Evolutionary conservation across 1,140 invertebrate species (phyloP), one percentile per base, ranked within the genome.

Genomic region (Tetramorium alpestre): DNA sequence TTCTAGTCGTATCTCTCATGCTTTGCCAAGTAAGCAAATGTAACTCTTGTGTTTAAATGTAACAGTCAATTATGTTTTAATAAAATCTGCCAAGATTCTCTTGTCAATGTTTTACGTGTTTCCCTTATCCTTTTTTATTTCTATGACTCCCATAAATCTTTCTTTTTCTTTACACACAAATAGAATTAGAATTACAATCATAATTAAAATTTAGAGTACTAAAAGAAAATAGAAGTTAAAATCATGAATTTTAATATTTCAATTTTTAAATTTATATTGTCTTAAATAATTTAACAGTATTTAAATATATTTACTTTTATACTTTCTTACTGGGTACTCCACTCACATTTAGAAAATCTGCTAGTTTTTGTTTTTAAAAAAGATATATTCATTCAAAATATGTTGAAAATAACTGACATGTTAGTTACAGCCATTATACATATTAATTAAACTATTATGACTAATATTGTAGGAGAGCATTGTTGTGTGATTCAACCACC

Each of bases 41-140:
- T 91, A 90, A 92, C 78, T 92, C 82, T 86, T 92, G 81, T 92
- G 91, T 92, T 69, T 92, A 90, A 87, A 60, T 92, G 91, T 92
- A 92, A 92, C 85, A 67, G 77, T 91, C 91, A 92, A 92, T 92
- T 91, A 91, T 92, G 91, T 92, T 92, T 86, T 92, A 92, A 92
- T 92, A 92, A 92, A 92, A 92, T 92, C 91, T 89, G 91, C 85
- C 85, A 92, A 90, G 73, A 92, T 90, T 89, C 75, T 89, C 80
- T 89, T 86, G 81, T 85, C 77, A 78, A 13, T 44, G 41, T 18
- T 13, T 13, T 51, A 60, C 62, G 3, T 18, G 25, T 38, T 87
- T 88, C 16, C 22, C 54, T 75, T 80, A 65, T 6, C 8, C n/a
- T 13, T 73, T 73, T 13, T 28, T 28, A 75, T 49, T 62, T 38